Evolutionary conservation across 2,888 invertebrate genomes (phyloP).

Genomic region (Chrysotoxum bicinctum): DNA sequence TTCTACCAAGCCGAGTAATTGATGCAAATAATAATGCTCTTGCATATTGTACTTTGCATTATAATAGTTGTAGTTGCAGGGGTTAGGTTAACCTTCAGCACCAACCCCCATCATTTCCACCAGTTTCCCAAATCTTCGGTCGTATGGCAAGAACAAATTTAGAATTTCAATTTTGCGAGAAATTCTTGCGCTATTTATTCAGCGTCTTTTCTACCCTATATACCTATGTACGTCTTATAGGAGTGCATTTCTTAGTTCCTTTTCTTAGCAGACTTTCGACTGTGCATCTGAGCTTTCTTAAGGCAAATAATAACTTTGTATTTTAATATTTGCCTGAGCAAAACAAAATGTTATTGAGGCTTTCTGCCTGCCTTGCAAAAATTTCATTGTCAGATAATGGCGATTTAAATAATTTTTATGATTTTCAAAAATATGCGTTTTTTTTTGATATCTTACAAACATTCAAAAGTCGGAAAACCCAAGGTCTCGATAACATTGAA

Average conservation of each 20-base stretch:
- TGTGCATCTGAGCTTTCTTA: background rate
- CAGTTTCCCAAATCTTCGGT: background rate
- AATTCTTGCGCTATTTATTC: conserved; percentile 43
- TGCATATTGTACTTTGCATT: conserved; percentile 28
- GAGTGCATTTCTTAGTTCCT: conserved; percentile 22
- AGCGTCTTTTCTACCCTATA: background rate
- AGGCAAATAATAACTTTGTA: conserved; percentile 2
- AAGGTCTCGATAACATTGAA: background rate
- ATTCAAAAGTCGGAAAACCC: background rate
- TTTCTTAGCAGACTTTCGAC: conserved; percentile 3
- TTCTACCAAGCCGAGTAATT: conserved; percentile 8
- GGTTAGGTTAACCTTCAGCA: conserved; percentile 6
- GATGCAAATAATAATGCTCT: conserved; percentile 29
- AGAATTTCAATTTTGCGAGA: conserved; percentile 40
- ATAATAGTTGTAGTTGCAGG: background rate
- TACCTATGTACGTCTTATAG: background rate
- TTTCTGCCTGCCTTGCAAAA: background rate
- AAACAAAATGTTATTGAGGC: conserved; percentile 17
- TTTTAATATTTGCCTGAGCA: conserved; percentile 26
- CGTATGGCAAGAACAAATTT: conserved; percentile 41
- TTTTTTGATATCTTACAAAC: background rate
- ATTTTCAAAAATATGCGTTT: background rate
- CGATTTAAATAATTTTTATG: background rate
- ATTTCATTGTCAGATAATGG: background rate
- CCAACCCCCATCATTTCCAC: background rate